phyloP scores from a whole-genome alignment of 2,113 vertebrate genomes.

The Cephalopterus ornatus region DNA sequence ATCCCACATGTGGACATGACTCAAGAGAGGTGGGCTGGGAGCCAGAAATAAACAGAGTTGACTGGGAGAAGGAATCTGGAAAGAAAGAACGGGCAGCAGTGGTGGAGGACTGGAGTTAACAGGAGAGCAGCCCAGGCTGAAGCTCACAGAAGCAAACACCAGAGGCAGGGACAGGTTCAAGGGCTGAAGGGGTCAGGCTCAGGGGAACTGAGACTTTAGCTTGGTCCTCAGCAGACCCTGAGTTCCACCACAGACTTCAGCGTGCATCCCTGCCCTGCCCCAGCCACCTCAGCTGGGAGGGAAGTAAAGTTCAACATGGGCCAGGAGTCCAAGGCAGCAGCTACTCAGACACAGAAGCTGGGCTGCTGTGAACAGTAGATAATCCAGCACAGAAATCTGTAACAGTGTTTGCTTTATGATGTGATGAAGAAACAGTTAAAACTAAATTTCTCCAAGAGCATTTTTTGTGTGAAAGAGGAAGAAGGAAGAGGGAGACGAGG shows the following conservation, averaged over 20 bases:
- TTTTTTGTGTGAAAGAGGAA: neutral
- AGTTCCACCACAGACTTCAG: neutral
- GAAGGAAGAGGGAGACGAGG: neutral
- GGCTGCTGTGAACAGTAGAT: neutral
- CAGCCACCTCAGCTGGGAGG: neutral
- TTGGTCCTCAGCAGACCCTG: neutral
- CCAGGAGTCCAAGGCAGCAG: neutral
- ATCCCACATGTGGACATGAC: neutral
- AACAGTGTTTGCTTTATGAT: neutral
- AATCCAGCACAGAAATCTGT: neutral
- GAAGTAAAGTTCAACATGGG: neutral
- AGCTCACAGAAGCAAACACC: neutral
- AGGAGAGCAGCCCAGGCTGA: neutral
- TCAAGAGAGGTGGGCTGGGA: neutral
- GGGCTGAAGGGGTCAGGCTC: neutral
- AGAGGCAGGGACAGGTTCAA: neutral
- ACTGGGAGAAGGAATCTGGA: neutral
- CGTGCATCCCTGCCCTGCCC: rapidly evolving
- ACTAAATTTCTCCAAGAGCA: slow-evolving; percentile 1
- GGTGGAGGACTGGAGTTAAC: neutral
- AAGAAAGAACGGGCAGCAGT: neutral
- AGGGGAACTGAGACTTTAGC: neutral
- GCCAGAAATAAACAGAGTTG: neutral
- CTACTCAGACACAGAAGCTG: neutral
- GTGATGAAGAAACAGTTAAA: neutral